These are phyloP conservation scores for Andrena marginata DNA, from an alignment of 2,888 invertebrate genomes.

Conservation along the genomic window DNA sequence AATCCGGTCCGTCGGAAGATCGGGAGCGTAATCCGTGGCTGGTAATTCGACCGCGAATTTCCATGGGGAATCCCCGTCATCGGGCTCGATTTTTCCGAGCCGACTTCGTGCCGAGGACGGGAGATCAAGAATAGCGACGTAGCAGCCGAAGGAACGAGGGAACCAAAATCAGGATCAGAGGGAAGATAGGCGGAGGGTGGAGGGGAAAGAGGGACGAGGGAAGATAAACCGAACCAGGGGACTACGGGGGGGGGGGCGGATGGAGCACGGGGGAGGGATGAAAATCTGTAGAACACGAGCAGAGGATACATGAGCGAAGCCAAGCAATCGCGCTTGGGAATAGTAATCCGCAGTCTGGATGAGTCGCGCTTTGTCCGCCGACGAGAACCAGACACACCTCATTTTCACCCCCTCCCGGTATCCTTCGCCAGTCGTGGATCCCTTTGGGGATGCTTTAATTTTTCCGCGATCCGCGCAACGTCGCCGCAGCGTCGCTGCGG, in stretches of 20 bases:
- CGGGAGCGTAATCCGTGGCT: conserved; percentile 23
- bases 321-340: conserved; percentile 69
- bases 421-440: conserved; percentile 25
- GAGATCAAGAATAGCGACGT: conserved; percentile 33
- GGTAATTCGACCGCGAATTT: conserved; percentile 36
- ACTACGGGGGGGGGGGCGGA: neutral
- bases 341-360: conserved; percentile 66
- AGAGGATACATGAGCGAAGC: conserved; percentile 48
- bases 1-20: conserved; percentile 9
- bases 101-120: neutral
- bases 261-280: neutral
- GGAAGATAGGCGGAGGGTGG: neutral
- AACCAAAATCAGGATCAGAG: conserved; percentile 14
- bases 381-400: conserved; percentile 56
- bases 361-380: conserved; percentile 65
- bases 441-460: conserved; percentile 41
- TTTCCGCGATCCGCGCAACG: conserved; percentile 48
- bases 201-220: neutral
- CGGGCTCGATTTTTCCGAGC: conserved; percentile 36
- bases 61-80: conserved; percentile 34
- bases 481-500: neutral
- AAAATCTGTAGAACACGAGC: conserved; percentile 31
- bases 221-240: conserved; percentile 26
- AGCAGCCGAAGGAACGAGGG: neutral
- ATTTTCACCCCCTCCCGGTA: conserved; percentile 40